A percentile compares a stretch with the other conserved stretches of the same genome.
phyloP scores from a whole-genome alignment of 2,113 vertebrate genomes.

The Pipa parva region DNA sequence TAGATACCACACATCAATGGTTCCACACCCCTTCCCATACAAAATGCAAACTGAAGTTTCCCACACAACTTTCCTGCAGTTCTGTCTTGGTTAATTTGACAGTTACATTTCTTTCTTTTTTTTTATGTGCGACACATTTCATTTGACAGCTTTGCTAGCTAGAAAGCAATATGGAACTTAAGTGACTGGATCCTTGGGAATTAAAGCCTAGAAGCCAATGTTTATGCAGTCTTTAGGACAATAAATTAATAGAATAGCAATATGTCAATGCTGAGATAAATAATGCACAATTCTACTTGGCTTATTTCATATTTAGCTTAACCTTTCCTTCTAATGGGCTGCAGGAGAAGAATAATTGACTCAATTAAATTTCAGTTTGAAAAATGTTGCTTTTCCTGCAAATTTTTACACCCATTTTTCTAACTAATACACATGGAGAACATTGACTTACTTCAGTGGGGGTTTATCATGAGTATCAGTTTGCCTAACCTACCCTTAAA shows the following conservation, averaged over 20 bases:
- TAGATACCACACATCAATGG: too few relatives aligned
- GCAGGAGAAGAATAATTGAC: slow-evolving; percentile 58
- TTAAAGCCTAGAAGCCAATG: slow-evolving; percentile 39
- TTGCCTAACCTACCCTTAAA: too few relatives aligned
- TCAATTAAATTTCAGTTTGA: slow-evolving; percentile 63
- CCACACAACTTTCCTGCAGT: too few relatives aligned
- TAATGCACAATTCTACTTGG: slow-evolving; percentile 58
- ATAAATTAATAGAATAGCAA: slow-evolving; percentile 57
- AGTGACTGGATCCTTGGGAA: slow-evolving; percentile 34
- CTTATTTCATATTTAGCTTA: slow-evolving; percentile 65
- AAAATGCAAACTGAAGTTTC: too few relatives aligned
- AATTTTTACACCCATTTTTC: slow-evolving; percentile 14
- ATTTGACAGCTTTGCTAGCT: not conserved
- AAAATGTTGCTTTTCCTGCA: slow-evolving; percentile 50
- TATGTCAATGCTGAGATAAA: slow-evolving; percentile 57
- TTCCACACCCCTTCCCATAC: too few relatives aligned
- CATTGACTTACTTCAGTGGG: too few relatives aligned
- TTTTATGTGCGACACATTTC: not conserved
- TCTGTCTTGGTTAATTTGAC: too few relatives aligned
- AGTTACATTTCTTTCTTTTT: too few relatives aligned
- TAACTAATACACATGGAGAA: not conserved
- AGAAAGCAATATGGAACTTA: slow-evolving; percentile 11
- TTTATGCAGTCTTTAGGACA: slow-evolving; percentile 48
- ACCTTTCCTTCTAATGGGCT: slow-evolving; percentile 59
- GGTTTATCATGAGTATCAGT: too few relatives aligned